Percentiles rank a stretch among this genome's conserved stretches.
phyloP scores from a whole-genome alignment of 1,140 invertebrate species.

The Brachionus koreanus region DNA sequence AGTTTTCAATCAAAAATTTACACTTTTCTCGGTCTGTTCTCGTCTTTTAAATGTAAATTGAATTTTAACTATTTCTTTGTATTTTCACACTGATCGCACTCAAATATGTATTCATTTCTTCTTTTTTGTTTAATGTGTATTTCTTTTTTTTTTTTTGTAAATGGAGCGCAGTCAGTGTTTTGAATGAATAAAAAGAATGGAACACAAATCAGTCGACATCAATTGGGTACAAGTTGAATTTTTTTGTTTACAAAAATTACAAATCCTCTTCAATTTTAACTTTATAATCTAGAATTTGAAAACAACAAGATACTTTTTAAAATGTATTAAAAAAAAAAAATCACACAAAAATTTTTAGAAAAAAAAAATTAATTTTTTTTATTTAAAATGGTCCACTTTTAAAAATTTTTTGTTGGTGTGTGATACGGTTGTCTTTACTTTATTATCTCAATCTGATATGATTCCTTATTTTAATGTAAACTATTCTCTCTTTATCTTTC shows the following conservation, averaged over 20 bases:
- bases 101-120: background rate
- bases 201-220: background rate
- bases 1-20: background rate
- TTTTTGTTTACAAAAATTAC: background rate
- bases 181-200: background rate
- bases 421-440: background rate
- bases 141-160: background rate
- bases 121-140: background rate
- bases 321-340: background rate
- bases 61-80: background rate
- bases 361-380: constrained; percentile 24
- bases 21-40: background rate
- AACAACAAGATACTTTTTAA: constrained; percentile 3
- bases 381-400: constrained; percentile 11
- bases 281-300: background rate
- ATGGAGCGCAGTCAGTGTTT: background rate
- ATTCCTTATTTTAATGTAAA: constrained; percentile 9
- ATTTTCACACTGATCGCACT: background rate
- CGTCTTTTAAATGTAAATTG: background rate
- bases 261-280: background rate
- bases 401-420: constrained; percentile 18
- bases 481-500: background rate
- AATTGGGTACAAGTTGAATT: background rate
- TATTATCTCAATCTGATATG: constrained; percentile 4
- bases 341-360: background rate